phyloP scores from a whole-genome alignment of 2,113 vertebrate genomes.

The Leuciscus idus region DNA sequence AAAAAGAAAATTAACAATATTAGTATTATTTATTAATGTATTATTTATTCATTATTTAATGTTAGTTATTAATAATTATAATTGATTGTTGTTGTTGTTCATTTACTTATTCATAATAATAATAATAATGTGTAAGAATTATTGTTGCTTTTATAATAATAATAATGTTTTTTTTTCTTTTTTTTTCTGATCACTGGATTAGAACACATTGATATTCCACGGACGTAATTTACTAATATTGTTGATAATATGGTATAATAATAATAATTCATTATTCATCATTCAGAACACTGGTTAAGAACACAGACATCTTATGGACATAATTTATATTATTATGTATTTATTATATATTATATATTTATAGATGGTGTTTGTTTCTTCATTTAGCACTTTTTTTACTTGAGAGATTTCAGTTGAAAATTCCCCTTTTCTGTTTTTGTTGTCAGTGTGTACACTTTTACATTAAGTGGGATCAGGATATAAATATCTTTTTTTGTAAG shows the following conservation, averaged over 20 bases:
- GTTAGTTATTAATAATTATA: not conserved
- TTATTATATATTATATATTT: not conserved
- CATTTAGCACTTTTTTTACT: constrained; percentile 27
- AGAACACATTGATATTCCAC: not conserved
- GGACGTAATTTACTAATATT: not conserved
- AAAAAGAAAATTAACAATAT: too few relatives aligned
- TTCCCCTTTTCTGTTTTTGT: not conserved
- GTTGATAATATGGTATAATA: not conserved
- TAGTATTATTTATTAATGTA: not conserved
- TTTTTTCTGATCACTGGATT: not conserved
- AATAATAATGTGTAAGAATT: too few relatives aligned
- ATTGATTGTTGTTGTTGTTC: not conserved
- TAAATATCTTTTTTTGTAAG: constrained; percentile 43
- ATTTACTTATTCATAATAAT: too few relatives aligned
- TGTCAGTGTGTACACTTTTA: constrained; percentile 1
- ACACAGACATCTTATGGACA: not conserved
- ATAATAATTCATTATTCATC: too few relatives aligned
- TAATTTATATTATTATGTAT: not conserved
- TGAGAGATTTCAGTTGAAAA: not conserved
- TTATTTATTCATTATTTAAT: not conserved
- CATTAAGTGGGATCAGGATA: constrained; percentile 27
- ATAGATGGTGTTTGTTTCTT: not conserved
- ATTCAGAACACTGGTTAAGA: not conserved
- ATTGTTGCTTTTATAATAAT: too few relatives aligned
- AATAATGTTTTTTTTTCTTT: too few relatives aligned